A percentile compares a stretch with the other conserved stretches of the same genome.
phyloP scores from a whole-genome alignment of 2,888 invertebrate genomes.

The Scelioninae gen. 1 region DNA sequence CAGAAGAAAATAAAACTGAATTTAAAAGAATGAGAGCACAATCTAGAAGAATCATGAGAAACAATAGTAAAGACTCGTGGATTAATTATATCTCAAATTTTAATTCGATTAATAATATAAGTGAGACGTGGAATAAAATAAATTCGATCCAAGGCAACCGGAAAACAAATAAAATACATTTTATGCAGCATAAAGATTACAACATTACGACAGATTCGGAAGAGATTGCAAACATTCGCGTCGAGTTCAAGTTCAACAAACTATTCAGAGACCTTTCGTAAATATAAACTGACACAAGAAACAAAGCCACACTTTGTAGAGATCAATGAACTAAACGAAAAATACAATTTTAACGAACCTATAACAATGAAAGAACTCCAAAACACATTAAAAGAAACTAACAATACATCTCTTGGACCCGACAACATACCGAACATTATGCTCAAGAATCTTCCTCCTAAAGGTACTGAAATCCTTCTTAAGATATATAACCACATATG shows the following conservation, averaged over 20 bases:
- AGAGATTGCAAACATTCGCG: slow-evolving; percentile 12
- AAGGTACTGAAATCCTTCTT: slow-evolving; percentile 14
- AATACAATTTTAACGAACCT: too few species aligned
- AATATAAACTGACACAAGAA: not conserved
- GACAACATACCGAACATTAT: too few species aligned
- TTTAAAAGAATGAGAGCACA: too few species aligned
- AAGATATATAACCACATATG: slow-evolving; percentile 60
- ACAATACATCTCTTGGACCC: too few species aligned
- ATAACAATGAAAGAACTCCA: not conserved
- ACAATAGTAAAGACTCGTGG: not conserved
- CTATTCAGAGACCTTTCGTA: too few species aligned
- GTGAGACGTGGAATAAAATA: slow-evolving; percentile 18
- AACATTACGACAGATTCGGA: not conserved
- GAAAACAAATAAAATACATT: not conserved
- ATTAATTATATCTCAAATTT: not conserved
- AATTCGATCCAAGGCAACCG: too few species aligned
- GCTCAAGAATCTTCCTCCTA: slow-evolving; percentile 54
- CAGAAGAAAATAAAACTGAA: too few species aligned
- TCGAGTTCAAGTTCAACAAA: slow-evolving; percentile 1
- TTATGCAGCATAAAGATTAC: not conserved
- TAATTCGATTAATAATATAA: not conserved
- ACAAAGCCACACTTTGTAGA: not conserved
- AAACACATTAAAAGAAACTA: too few species aligned
- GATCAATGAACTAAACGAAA: not conserved
- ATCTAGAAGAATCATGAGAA: slow-evolving; percentile 14